Evolutionary conservation across 2,888 invertebrate genomes (phyloP), one percentile per base, ranked within the genome.

Genomic region (Aplocera efformata): DNA sequence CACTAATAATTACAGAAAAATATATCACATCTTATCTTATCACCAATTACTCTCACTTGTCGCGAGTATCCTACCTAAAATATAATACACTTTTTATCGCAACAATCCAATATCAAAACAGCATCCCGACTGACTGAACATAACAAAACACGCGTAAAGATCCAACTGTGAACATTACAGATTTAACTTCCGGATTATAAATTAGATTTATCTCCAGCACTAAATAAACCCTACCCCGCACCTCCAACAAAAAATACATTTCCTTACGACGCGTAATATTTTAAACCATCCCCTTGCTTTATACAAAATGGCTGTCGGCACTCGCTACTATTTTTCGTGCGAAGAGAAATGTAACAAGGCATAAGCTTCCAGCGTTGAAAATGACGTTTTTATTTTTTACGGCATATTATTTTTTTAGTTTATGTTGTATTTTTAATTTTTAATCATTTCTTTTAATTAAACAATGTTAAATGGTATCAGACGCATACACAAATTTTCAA

Each of bases 241-340:
- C 61, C 65, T 63, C 54, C 52, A 40, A 66, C 67, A 74, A 83
- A 80, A 83, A 78, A 81, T 58, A 82, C 72, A 79, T 83, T 80
- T 78, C 74, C 76, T 69, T 65, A 68, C 69, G 66, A 71, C 67
- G 73, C 66, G 74, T 82, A 81, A 85, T 85, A 84, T 84, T 85
- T 85, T 84, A 84, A 84, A 78, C 74, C 81, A 74, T 48, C 76
- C 83, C 75, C 79, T 77, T 69, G 76, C 71, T 75, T 78, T 76
- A 75, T 79, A 83, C 82, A 79, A 80, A 82, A 82, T 83, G 80
- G 78, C 74, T 84, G 85, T 85, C 84, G 82, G 77, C 85, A 77
- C 79, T 79, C 67, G 75, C 71, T 79, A 76, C 80, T 80, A 79
- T 83, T 79, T 82, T 81, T 81, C 79, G 74, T 68, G 56, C 51